These are phyloP conservation scores for Erynnis tages DNA, from an alignment of 2,888 invertebrate species.

Conservation along the genomic window DNA sequence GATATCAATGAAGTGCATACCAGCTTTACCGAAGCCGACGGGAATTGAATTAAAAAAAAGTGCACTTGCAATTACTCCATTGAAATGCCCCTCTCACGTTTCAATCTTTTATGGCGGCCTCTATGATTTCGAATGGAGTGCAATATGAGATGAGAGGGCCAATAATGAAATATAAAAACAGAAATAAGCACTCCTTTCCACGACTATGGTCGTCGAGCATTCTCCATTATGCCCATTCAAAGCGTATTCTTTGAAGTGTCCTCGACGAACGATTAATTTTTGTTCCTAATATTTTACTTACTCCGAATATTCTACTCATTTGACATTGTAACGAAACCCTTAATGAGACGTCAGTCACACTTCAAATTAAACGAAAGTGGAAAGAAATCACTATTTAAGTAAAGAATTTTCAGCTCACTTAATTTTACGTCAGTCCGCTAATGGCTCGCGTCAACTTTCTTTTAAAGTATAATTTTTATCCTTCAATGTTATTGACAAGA, in stretches of 20 bases:
- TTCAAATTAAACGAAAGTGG: slow-evolving; percentile 5
- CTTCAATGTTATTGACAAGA: slow-evolving; percentile 8
- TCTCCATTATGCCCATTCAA: slow-evolving; percentile 75
- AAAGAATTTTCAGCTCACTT: slow-evolving; percentile 1
- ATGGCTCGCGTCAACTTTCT: slow-evolving; percentile 8
- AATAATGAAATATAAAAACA: slow-evolving; percentile 81
- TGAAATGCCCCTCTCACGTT: slow-evolving; percentile 78
- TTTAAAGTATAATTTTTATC: slow-evolving; percentile 1
- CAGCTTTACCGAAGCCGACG: slow-evolving; percentile 73
- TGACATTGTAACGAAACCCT: slow-evolving; percentile 25
- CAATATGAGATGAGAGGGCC: slow-evolving; percentile 79
- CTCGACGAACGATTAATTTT: slow-evolving; percentile 68
- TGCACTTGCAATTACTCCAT: slow-evolving; percentile 80
- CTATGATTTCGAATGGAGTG: slow-evolving; percentile 73
- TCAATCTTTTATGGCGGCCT: slow-evolving; percentile 78
- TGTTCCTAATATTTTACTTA: slow-evolving; percentile 42
- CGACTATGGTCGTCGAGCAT: slow-evolving; percentile 62
- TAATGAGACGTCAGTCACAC: slow-evolving; percentile 18
- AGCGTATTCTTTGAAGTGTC: slow-evolving; percentile 68
- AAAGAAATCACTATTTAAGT: slow-evolving; percentile 10
- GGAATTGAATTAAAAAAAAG: slow-evolving; percentile 75
- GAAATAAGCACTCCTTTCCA: slow-evolving; percentile 73
- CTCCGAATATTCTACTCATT: slow-evolving; percentile 25
- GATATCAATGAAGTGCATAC: slow-evolving; percentile 78
- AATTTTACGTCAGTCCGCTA: slow-evolving; percentile 9